These are phyloP conservation scores for Gobio gobio DNA, from an alignment of 2,113 vertebrate species.

Conservation along the genomic window DNA sequence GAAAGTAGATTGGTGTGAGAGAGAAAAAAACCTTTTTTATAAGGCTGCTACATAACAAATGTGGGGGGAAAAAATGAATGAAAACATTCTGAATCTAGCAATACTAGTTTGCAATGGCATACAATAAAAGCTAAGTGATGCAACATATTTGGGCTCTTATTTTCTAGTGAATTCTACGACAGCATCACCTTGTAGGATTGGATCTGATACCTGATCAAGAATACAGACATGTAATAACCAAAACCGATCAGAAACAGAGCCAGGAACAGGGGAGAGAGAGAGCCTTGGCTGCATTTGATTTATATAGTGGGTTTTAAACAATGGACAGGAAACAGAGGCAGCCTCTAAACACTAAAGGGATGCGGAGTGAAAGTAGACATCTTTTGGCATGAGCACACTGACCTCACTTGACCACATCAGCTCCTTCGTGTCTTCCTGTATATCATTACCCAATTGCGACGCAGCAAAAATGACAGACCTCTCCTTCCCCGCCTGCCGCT, in stretches of 20 bases:
- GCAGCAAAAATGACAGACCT: slow-evolving; percentile 36
- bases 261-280: not conserved
- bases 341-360: not conserved
- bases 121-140: not conserved
- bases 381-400: slow-evolving; percentile 22
- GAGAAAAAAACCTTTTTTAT: too few species aligned
- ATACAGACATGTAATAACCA: not conserved
- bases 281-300: slow-evolving; percentile 4
- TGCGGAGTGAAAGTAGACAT: not conserved
- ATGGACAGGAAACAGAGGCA: slow-evolving; percentile 11
- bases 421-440: slow-evolving; percentile 12
- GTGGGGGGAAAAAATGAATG: too few species aligned
- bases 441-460: slow-evolving; percentile 41
- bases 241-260: slow-evolving; percentile 12
- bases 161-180: slow-evolving; percentile 1
- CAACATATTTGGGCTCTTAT: not conserved
- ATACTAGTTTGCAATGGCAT: not conserved
- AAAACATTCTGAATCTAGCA: too few species aligned
- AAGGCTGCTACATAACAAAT: too few species aligned
- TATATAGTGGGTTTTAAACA: slow-evolving; percentile 13
- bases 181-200: not conserved
- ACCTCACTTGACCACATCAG: slow-evolving; percentile 42
- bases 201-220: slow-evolving; percentile 20
- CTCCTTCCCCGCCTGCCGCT: not conserved
- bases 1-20: too few species aligned